These are phyloP conservation scores for Agelastica alni DNA, from an alignment of 2,888 invertebrate species.

Conservation along the genomic window DNA sequence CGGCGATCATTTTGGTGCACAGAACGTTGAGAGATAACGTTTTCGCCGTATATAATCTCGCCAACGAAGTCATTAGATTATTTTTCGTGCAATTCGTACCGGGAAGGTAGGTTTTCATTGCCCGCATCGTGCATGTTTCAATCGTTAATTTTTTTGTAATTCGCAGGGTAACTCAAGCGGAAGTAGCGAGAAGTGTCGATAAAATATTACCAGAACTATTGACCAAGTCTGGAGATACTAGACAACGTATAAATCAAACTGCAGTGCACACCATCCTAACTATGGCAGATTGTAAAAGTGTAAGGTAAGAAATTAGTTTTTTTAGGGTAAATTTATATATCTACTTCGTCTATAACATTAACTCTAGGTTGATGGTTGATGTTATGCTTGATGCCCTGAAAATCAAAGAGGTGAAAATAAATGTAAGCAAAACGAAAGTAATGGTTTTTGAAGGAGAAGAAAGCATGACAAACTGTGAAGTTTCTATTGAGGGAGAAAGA, in stretches of 20 bases:
- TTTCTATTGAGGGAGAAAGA: no score
- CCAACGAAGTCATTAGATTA: conserved; percentile 79
- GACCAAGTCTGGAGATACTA: conserved; percentile 85
- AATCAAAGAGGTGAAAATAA: no score
- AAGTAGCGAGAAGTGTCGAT: conserved; percentile 81
- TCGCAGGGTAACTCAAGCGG: conserved; percentile 76
- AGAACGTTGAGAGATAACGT: conserved; percentile 85
- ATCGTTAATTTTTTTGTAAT: no score
- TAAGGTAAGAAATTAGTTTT: conserved; percentile 59
- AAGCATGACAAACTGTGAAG: no score
- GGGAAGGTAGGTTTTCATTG: conserved; percentile 68
- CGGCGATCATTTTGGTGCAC: conserved; percentile 78
- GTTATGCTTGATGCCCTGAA: no score
- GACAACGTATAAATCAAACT: conserved; percentile 82
- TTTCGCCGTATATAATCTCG: conserved; percentile 83
- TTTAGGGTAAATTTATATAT: neutral
- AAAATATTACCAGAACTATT: conserved; percentile 81
- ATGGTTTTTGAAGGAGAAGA: no score
- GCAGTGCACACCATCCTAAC: conserved; percentile 86
- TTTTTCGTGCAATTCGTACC: conserved; percentile 85
- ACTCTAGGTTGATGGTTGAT: no score
- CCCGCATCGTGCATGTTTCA: no score
- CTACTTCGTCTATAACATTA: no score
- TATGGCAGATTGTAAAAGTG: conserved; percentile 81
- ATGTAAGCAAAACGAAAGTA: no score